These are phyloP conservation scores for Fratercula arctica DNA, from an alignment of 2,797 vertebrate species.

Conservation along the genomic window DNA sequence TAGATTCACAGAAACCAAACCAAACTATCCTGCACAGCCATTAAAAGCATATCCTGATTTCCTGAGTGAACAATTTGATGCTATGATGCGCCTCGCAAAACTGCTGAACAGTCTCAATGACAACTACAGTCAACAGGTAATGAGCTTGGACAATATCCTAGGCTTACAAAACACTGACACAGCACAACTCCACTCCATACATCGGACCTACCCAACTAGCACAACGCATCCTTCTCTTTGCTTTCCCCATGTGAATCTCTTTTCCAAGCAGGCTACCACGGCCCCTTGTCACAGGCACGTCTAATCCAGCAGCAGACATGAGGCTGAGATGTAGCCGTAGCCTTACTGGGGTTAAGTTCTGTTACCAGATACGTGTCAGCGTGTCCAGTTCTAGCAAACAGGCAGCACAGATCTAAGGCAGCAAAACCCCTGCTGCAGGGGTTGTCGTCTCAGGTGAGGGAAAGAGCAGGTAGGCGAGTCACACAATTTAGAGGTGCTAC, in stretches of 20 bases:
- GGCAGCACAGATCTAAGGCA: background rate
- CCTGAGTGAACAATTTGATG: background rate
- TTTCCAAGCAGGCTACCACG: background rate
- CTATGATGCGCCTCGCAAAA: background rate
- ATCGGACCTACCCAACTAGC: background rate
- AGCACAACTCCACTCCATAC: background rate
- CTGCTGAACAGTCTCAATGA: background rate
- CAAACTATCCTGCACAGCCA: background rate
- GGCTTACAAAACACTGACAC: background rate
- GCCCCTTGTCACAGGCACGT: background rate
- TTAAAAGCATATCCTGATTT: background rate
- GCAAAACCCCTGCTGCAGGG: background rate
- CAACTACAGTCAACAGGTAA: background rate
- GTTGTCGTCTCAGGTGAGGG: background rate
- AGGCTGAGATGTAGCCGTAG: background rate
- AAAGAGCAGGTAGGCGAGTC: background rate
- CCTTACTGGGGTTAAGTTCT: background rate
- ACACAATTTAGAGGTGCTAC: background rate
- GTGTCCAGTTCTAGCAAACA: background rate
- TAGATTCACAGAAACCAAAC: background rate
- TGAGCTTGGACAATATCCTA: background rate
- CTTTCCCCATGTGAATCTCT: background rate
- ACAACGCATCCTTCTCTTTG: background rate
- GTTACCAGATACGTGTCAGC: fast-evolving
- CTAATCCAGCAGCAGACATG: background rate